Conservation (phyloP, 2,797 vertebrate species). For the Sorex maritimensis region DNA sequence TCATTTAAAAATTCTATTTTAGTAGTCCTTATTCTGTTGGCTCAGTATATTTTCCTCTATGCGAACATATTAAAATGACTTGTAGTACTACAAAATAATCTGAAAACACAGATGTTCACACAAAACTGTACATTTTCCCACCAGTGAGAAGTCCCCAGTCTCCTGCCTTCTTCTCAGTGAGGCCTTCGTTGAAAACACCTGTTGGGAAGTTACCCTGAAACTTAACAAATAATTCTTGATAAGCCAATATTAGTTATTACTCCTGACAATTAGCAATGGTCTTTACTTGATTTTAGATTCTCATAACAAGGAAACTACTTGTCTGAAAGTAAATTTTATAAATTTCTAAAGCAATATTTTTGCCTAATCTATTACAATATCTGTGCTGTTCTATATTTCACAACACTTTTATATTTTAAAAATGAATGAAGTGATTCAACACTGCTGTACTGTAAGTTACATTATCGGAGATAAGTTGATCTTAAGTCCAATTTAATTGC, state of each 20-base stretch:
- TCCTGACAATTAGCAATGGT: constrained; percentile 75
- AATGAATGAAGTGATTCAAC: constrained; percentile 50
- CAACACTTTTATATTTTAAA: constrained; percentile 22
- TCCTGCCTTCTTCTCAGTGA: constrained; percentile 29
- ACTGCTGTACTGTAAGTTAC: not conserved
- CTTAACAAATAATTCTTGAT: constrained; percentile 78
- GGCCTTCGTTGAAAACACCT: constrained; percentile 72
- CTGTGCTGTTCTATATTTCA: not conserved
- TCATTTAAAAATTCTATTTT: constrained; percentile 64
- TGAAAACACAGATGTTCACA: constrained; percentile 74
- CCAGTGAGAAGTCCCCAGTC: constrained; percentile 54
- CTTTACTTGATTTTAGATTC: constrained; percentile 79
- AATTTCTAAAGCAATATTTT: not conserved
- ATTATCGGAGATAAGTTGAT: not conserved
- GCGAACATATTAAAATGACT: constrained; percentile 73
- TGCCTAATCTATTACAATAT: constrained; percentile 63
- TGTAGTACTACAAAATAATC: constrained; percentile 30
- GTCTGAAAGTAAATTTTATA: not conserved
- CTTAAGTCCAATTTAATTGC: not conserved
- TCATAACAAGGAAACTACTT: constrained; percentile 43
- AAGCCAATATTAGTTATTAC: constrained; percentile 70
- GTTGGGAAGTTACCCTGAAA: constrained; percentile 77
- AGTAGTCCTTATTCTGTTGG: constrained; percentile 35
- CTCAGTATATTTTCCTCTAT: constrained; percentile 63
- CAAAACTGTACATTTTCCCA: constrained; percentile 45